Base-by-base conservation (phyloP, 2,113 vertebrate species). In the Sphaerodactylus townsendi region DNA sequence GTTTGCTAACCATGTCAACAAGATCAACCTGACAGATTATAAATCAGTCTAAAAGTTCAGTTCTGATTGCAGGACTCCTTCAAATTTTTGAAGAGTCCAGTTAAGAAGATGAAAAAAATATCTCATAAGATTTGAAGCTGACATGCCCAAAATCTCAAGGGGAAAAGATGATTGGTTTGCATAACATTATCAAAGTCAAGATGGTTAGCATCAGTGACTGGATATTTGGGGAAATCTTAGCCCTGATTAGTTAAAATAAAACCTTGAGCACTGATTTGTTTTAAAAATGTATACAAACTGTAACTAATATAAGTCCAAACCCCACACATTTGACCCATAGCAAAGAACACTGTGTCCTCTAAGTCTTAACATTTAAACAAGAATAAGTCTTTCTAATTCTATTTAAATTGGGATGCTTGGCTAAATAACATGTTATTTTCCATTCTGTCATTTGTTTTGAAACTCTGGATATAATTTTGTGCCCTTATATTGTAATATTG, bases 251-350 rank as follows among this genome's bases (percentile, higher is more conserved):
- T 35, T 75, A 41, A 37, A 50, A 37, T 48, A 37, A n/a, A 83
- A 53, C n/a, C 44, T 8, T 28, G 62, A 77, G 39, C 89, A 69
- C 84, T 91, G 48, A 50, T 73, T 66, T 72, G 28, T 92, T 93
- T 93, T 50, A 23, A 75, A 25, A 17, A 44, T 30, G n/a, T 50
- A 23, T n/a, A 66, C 87, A 85, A 82, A 87, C 79, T 5, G 0
- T 83, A 86, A 64, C 82, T 84, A 91, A 89, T 80, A 79, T 35
- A 74, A 50, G 87, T 90, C 90, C 89, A 92, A 92, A 59, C 75
- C 86, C 82, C 53, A 82, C 81, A 90, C 88, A 83, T 41, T 77
- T 90, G 87, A 93, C 77, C 69, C 68, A 89, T 82, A 74, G 33
- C 25, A 88, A 71, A 78, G 37, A 44, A 37, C 88, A 65, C 64